Evolutionary conservation across 2,113 vertebrate genomes (phyloP).

Genomic region (Eublepharis macularius): DNA sequence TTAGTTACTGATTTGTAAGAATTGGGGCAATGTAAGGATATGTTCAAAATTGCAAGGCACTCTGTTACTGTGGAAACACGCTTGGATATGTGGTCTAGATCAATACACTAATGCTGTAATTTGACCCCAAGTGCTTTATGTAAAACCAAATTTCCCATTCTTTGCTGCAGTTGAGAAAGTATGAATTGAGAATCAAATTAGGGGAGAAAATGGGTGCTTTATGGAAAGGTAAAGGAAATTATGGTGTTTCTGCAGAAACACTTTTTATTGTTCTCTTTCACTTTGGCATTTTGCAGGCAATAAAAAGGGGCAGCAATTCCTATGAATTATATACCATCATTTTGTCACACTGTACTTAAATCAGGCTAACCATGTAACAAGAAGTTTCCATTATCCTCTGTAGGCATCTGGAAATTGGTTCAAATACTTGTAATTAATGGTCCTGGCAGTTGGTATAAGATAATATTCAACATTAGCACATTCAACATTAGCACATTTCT

Average conservation of each 20-base stretch:
- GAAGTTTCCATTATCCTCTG: conserved; percentile 16
- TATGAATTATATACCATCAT: conserved; percentile 24
- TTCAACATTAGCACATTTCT: conserved; percentile 4
- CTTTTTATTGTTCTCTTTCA: conserved; percentile 44
- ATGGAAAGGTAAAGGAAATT: conserved; percentile 21
- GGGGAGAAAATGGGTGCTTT: background rate
- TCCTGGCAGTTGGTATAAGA: conserved; percentile 19
- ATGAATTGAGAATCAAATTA: conserved; percentile 7
- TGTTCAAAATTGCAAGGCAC: conserved; percentile 4
- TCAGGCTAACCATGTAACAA: conserved; percentile 20
- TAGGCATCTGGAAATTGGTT: conserved; percentile 40
- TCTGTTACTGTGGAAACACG: conserved; percentile 25
- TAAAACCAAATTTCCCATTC: background rate
- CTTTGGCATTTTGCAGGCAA: conserved; percentile 12
- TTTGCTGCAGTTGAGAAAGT: conserved; percentile 36
- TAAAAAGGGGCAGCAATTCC: conserved; percentile 26
- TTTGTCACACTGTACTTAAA: conserved; percentile 37
- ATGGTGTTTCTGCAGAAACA: background rate
- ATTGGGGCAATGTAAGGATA: background rate
- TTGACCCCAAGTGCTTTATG: background rate
- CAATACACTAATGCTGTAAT: background rate
- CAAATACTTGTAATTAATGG: conserved; percentile 38
- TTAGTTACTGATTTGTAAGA: background rate
- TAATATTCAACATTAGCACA: conserved; percentile 7
- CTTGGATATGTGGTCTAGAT: background rate